phyloP scores from a whole-genome alignment of 2,113 vertebrate genomes.

The Aegypius monachus region DNA sequence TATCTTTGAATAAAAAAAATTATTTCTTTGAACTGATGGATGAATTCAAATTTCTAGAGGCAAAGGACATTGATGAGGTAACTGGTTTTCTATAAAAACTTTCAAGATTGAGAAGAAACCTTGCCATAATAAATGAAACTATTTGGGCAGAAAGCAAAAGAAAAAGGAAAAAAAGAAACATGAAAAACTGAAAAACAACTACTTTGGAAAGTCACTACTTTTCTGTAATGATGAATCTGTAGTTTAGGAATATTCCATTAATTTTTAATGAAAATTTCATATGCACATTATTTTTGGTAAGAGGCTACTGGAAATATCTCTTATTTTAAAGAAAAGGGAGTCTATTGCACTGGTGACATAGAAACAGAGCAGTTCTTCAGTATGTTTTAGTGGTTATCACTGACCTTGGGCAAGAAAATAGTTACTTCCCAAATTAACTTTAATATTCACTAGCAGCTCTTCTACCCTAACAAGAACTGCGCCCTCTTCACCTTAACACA shows the following conservation, averaged over 20 bases:
- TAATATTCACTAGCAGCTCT: neutral
- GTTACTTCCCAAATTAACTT: neutral
- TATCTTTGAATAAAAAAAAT: slow-evolving; percentile 21
- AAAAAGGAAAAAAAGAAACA: neutral
- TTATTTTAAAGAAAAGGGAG: too few relatives aligned
- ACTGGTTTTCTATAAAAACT: slow-evolving; percentile 21
- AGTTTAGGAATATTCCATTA: neutral
- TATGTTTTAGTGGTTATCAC: neutral
- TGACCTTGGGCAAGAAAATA: neutral
- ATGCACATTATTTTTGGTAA: neutral
- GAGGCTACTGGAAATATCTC: neutral
- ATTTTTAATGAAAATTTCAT: neutral
- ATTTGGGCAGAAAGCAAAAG: neutral
- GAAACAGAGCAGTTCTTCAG: neutral
- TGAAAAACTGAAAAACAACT: neutral
- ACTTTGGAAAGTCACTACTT: neutral
- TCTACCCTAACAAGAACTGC: neutral
- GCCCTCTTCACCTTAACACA: neutral
- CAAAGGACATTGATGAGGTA: neutral
- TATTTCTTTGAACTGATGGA: neutral
- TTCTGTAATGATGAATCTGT: neutral
- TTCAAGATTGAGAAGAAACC: neutral
- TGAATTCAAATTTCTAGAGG: slow-evolving; percentile 56
- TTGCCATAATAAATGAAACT: neutral
- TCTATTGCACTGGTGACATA: neutral